Percentiles rank a stretch among this genome's conserved stretches.
phyloP scores from a whole-genome alignment of 2,888 invertebrate genomes.

The Cataglyphis altisquamis region DNA sequence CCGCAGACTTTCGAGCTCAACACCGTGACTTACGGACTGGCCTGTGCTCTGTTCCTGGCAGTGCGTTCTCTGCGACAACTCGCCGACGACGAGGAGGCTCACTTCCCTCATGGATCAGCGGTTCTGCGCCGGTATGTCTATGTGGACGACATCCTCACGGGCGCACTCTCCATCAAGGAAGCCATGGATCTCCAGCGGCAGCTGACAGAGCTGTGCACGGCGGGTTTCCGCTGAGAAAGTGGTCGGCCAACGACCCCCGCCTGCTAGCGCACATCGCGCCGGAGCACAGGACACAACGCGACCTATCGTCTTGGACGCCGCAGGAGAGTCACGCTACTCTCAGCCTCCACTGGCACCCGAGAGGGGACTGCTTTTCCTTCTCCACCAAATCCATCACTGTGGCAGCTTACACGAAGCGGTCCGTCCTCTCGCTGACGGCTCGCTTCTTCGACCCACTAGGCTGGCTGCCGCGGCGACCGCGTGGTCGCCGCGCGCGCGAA shows the following conservation, averaged over 20 bases:
- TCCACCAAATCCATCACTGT: fast-evolving
- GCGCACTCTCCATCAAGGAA: neutral
- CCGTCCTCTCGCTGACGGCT: neutral
- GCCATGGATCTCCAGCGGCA: neutral
- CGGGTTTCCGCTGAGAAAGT: neutral
- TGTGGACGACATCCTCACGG: neutral
- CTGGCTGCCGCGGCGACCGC: neutral
- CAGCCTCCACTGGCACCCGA: neutral
- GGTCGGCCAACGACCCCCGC: neutral
- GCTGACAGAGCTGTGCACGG: neutral
- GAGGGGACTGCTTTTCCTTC: neutral
- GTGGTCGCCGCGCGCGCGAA: too few species aligned
- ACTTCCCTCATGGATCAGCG: fast-evolving
- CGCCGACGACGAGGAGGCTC: neutral
- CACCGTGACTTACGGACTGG: neutral
- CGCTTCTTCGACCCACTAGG: neutral
- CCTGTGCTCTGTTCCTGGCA: neutral
- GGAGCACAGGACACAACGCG: neutral
- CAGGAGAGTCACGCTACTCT: neutral
- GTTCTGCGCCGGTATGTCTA: neutral
- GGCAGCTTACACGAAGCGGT: neutral
- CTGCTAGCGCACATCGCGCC: too few species aligned
- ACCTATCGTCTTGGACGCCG: fast-evolving
- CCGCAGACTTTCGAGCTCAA: neutral
- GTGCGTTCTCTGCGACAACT: neutral